Percentiles rank a stretch among this genome's conserved stretches.
Evolutionary conservation across 2,113 vertebrate species (phyloP).

Genomic region (Lagopus leucura): DNA sequence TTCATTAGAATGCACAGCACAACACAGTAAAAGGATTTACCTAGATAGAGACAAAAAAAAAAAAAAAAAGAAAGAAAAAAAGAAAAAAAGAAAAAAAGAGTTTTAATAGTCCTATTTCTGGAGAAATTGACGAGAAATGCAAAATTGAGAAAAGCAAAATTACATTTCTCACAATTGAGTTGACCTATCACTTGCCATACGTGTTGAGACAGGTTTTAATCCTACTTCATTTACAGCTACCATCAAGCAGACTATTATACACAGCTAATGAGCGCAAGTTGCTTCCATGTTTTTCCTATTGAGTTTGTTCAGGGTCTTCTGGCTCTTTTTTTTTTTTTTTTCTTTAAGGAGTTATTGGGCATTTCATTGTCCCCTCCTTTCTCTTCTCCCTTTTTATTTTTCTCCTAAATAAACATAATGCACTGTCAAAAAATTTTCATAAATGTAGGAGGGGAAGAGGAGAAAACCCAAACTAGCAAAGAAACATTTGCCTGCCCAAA

Average conservation of each 20-base stretch:
- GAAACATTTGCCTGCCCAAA: slow-evolving; percentile 24
- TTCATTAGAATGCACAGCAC: not conserved
- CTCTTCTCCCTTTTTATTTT: not conserved
- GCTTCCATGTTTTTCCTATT: not conserved
- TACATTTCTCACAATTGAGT: not conserved
- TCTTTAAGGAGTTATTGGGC: not conserved
- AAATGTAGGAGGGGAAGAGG: not conserved
- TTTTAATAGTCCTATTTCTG: not conserved
- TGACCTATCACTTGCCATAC: not conserved
- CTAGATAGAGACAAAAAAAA: not conserved
- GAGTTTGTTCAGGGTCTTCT: not conserved
- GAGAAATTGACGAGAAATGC: not conserved
- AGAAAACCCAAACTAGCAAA: not conserved
- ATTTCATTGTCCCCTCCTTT: not conserved
- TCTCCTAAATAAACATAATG: not conserved
- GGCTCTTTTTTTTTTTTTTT: not conserved
- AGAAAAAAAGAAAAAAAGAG: not conserved
- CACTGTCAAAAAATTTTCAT: not conserved
- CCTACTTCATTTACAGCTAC: not conserved
- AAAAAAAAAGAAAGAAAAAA: no score
- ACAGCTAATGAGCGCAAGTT: not conserved
- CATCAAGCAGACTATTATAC: not conserved
- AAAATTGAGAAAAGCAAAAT: slow-evolving; percentile 14
- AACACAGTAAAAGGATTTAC: not conserved
- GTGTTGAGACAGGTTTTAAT: not conserved